These are phyloP conservation scores for Eueides isabella DNA, from an alignment of 1,140 invertebrate genomes.

Conservation along the genomic window DNA sequence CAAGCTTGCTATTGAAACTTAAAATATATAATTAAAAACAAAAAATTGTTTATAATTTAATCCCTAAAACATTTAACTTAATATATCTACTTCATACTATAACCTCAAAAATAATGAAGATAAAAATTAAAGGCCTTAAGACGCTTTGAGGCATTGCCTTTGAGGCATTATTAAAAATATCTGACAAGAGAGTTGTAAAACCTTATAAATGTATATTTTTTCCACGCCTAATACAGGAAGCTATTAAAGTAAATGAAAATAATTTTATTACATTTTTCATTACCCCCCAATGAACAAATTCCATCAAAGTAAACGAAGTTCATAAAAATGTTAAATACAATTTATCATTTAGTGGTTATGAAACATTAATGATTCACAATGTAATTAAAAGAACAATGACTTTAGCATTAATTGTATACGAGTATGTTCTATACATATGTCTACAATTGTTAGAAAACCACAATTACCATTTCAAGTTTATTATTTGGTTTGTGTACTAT, in stretches of 20 bases:
- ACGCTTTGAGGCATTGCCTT: background rate
- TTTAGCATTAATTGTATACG: too few species aligned
- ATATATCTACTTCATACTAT: background rate
- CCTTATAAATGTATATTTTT: background rate
- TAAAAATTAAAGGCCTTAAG: background rate
- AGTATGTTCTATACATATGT: too few species aligned
- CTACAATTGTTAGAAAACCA: too few species aligned
- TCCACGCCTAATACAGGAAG: background rate
- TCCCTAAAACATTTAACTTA: background rate
- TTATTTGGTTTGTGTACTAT: too few species aligned
- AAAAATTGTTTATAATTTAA: too few species aligned
- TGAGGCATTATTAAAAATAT: background rate
- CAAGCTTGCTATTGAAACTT: too few species aligned
- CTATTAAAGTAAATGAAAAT: background rate
- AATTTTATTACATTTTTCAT: slow-evolving; percentile 14
- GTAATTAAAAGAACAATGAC: too few species aligned
- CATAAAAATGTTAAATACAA: background rate
- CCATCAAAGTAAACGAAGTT: slow-evolving; percentile 2
- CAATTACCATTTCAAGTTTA: too few species aligned
- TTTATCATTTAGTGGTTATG: background rate
- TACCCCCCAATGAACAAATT: background rate
- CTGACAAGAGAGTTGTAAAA: background rate
- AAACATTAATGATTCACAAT: background rate
- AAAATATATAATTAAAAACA: too few species aligned
- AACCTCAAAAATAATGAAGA: background rate